Evolutionary conservation across 2,797 vertebrate genomes (phyloP).

Genomic region (Capromys pilorides): DNA sequence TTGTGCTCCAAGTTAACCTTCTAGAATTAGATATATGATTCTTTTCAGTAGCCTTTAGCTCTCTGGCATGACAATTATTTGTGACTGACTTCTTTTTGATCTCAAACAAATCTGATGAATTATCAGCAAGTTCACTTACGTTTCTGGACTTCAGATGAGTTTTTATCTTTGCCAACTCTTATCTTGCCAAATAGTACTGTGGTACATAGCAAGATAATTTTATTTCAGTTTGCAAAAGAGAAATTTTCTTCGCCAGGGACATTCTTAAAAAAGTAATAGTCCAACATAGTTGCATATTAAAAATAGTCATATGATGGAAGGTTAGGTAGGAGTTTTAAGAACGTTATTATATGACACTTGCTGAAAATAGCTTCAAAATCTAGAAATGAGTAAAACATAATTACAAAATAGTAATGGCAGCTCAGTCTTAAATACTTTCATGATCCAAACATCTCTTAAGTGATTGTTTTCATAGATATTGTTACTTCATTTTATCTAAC

Average conservation of each 20-base stretch:
- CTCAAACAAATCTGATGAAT: neutral
- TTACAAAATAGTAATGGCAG: neutral
- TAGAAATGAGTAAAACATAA: neutral
- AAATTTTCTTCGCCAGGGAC: neutral
- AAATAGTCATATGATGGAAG: neutral
- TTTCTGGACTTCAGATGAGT: neutral
- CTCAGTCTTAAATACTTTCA: neutral
- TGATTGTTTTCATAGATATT: neutral
- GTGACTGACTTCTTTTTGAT: neutral
- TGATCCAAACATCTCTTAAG: neutral
- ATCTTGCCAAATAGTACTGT: neutral
- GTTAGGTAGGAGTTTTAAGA: neutral
- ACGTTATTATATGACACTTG: neutral
- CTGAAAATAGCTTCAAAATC: neutral
- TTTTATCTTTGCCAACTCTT: constrained; percentile 2
- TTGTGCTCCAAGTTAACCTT: neutral
- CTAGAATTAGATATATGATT: neutral
- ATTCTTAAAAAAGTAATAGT: neutral
- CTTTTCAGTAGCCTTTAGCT: constrained; percentile 1
- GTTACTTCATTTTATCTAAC: neutral
- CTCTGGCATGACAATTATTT: neutral
- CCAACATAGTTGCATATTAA: neutral
- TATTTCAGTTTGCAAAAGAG: neutral
- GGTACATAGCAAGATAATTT: neutral
- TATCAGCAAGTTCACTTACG: neutral